A percentile compares a stretch with the other conserved stretches of the same genome.
phyloP scores from a whole-genome alignment of 2,797 vertebrate species.

The Helarctos malayanus region DNA sequence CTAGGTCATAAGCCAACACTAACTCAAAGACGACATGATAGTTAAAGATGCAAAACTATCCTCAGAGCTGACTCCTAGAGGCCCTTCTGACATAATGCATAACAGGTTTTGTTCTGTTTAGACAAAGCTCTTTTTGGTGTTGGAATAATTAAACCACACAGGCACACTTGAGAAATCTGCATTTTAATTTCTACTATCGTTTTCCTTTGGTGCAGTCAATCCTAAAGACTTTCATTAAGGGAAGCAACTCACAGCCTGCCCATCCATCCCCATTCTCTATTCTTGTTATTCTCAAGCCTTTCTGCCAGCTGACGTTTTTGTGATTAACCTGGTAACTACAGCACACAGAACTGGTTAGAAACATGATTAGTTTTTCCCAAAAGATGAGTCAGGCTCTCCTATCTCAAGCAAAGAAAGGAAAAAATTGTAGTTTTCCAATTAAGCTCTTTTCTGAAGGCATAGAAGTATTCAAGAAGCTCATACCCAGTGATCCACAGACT shows the following conservation, averaged over 20 bases:
- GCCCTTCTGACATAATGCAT: neutral
- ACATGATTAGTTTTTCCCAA: slow-evolving; percentile 73
- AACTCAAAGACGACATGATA: slow-evolving; percentile 37
- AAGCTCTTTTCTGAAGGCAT: slow-evolving; percentile 56
- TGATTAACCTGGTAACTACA: slow-evolving; percentile 74
- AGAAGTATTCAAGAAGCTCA: slow-evolving; percentile 49
- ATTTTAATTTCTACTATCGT: slow-evolving; percentile 68
- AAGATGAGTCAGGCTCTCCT: slow-evolving; percentile 69
- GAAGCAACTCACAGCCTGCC: slow-evolving; percentile 42
- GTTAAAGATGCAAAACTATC: slow-evolving; percentile 53
- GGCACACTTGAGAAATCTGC: neutral
- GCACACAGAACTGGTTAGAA: slow-evolving; percentile 62
- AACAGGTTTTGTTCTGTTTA: slow-evolving; percentile 61
- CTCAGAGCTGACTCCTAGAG: slow-evolving; percentile 33
- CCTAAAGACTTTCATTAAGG: slow-evolving; percentile 49
- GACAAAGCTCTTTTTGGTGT: slow-evolving; percentile 17
- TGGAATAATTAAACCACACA: slow-evolving; percentile 19
- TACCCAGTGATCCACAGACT: slow-evolving; percentile 40
- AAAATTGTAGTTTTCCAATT: slow-evolving; percentile 36
- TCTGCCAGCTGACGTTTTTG: slow-evolving; percentile 72
- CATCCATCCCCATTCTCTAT: slow-evolving; percentile 34
- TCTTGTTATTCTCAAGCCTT: slow-evolving; percentile 69
- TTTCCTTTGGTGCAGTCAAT: neutral
- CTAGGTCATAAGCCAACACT: slow-evolving; percentile 61
- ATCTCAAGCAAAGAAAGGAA: slow-evolving; percentile 73